phyloP scores from a whole-genome alignment of 2,888 invertebrate genomes.

The Seladonia tumulorum region DNA sequence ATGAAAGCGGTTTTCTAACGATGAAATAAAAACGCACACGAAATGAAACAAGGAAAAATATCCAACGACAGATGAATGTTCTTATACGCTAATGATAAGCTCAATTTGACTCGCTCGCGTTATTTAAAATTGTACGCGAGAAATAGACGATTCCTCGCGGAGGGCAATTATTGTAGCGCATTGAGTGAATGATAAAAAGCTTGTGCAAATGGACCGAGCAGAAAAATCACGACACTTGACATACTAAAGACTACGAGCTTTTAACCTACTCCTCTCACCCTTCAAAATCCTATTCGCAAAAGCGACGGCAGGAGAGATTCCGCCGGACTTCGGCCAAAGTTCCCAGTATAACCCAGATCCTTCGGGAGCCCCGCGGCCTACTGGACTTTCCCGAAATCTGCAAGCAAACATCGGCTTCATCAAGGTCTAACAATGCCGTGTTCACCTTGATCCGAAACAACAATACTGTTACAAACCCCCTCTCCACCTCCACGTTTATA shows the following conservation, averaged over 20 bases:
- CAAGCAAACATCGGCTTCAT: neutral
- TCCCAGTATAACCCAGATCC: neutral
- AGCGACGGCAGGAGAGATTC: neutral
- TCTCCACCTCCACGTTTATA: neutral
- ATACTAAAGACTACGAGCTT: conserved; percentile 2
- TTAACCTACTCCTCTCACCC: neutral
- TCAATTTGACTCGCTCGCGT: neutral
- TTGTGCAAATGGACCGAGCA: too few relatives aligned
- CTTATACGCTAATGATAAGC: neutral
- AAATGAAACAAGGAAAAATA: neutral
- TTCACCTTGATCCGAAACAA: neutral
- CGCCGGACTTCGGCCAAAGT: neutral
- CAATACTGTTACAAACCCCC: neutral
- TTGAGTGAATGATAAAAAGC: neutral
- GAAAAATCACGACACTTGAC: neutral
- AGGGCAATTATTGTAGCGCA: neutral
- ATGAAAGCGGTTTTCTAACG: too few relatives aligned
- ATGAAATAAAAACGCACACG: too few relatives aligned
- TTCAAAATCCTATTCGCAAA: neutral
- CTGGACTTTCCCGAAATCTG: neutral
- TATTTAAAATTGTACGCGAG: neutral
- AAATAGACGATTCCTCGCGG: neutral
- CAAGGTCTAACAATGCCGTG: neutral
- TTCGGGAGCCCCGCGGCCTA: conserved; percentile 6
- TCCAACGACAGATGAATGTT: too few relatives aligned